phyloP scores from a whole-genome alignment of 2,113 vertebrate genomes.

The Megalops atlanticus region DNA sequence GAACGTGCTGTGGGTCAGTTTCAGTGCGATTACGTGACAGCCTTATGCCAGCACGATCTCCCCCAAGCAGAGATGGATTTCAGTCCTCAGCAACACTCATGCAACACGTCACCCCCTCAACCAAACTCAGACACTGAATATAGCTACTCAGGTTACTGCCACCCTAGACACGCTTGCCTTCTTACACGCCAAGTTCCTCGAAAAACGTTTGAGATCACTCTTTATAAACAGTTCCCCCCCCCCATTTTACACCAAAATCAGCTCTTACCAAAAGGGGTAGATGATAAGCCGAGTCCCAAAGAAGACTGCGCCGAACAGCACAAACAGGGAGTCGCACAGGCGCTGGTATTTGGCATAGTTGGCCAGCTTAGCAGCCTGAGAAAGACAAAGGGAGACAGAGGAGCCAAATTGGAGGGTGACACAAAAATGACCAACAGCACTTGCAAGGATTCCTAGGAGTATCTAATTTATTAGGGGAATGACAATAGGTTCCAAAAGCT shows the following conservation, averaged over 20 bases:
- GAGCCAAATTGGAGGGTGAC: too few relatives aligned
- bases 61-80: constrained; percentile 56
- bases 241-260: not conserved
- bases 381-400: constrained; percentile 32
- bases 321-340: constrained; percentile 87
- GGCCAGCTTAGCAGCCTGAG: constrained; percentile 89
- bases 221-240: not conserved
- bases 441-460: too few relatives aligned
- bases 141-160: constrained; percentile 65
- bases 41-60: constrained; percentile 37
- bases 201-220: not conserved
- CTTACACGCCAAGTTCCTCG: too few relatives aligned
- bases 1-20: constrained; percentile 30
- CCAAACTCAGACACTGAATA: constrained; percentile 65
- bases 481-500: too few relatives aligned
- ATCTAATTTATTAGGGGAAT: too few relatives aligned
- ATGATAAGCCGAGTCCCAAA: constrained; percentile 85
- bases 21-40: constrained; percentile 28
- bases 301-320: constrained; percentile 85
- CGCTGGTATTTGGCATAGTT: constrained; percentile 95
- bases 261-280: constrained; percentile 89
- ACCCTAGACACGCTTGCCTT: constrained; percentile 17
- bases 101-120: constrained; percentile 43
- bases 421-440: too few relatives aligned
- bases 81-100: constrained; percentile 39